Conservation (phyloP, 2,113 vertebrate genomes). For the Cacatua alba region DNA sequence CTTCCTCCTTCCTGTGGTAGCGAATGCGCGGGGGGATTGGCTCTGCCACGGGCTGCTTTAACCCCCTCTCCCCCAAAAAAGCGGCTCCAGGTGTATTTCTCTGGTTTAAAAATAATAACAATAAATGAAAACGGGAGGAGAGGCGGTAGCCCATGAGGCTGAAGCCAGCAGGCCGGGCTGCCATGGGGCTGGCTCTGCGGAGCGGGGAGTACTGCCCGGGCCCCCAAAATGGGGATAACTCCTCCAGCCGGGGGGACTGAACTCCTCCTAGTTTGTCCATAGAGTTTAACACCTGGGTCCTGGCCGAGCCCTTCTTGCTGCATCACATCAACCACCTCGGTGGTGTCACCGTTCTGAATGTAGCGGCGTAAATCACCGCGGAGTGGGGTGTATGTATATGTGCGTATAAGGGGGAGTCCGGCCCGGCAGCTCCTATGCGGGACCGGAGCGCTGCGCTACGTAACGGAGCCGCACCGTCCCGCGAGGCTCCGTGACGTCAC, state of each 20-base stretch:
- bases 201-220: accelerated
- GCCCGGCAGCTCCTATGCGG: no score
- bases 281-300: not conserved
- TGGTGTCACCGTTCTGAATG: not conserved
- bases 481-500: not conserved
- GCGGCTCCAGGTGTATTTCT: not conserved
- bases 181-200: not conserved
- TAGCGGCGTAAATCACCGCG: not conserved
- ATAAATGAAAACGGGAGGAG: not conserved
- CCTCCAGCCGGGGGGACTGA: accelerated
- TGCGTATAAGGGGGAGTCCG: not conserved
- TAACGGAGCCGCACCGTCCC: not conserved
- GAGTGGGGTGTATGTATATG: not conserved
- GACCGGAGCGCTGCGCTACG: not conserved
- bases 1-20: conserved; percentile 23
- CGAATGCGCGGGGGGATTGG: not conserved
- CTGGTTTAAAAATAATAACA: not conserved
- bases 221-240: not conserved
- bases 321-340: accelerated
- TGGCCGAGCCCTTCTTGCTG: not conserved
- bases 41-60: not conserved
- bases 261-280: not conserved
- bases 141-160: not conserved
- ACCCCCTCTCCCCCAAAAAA: not conserved
- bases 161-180: not conserved